Conservation (phyloP, 1,140 invertebrate genomes). For the Nebria ingens region DNA sequence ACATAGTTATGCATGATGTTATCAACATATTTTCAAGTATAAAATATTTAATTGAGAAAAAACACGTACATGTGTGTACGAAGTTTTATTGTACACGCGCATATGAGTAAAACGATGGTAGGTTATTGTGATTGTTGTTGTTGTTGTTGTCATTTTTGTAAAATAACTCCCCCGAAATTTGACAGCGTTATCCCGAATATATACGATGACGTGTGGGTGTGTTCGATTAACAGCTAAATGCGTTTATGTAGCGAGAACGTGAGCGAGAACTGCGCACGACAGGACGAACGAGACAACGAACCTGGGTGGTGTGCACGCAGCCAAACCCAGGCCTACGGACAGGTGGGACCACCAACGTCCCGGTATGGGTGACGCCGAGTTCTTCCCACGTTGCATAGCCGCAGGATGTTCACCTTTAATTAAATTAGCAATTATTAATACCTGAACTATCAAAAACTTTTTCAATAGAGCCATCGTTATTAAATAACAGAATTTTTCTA, state of each 20-base stretch:
- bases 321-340: constrained; percentile 37
- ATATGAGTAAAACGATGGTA: too few species aligned
- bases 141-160: background rate
- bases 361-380: constrained; percentile 40
- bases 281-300: constrained; percentile 30
- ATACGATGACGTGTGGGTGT: background rate
- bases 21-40: background rate
- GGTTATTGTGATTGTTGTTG: constrained; percentile 5
- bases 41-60: background rate
- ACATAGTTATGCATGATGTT: background rate
- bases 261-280: constrained; percentile 28
- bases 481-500: too few species aligned
- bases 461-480: too few species aligned
- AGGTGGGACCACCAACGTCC: constrained; percentile 38
- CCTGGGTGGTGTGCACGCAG: constrained; percentile 33
- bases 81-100: too few species aligned
- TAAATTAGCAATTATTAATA: too few species aligned
- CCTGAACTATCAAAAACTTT: too few species aligned
- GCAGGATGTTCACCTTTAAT: constrained; percentile 41
- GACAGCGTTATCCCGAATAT: background rate
- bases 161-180: background rate
- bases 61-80: background rate
- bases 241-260: constrained; percentile 25
- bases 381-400: constrained; percentile 43
- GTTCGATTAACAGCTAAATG: background rate